A percentile compares a stretch with the other conserved stretches of the same genome.
Evolutionary conservation across 2,113 vertebrate species (phyloP).

Genomic region (Oryzias curvinotus): DNA sequence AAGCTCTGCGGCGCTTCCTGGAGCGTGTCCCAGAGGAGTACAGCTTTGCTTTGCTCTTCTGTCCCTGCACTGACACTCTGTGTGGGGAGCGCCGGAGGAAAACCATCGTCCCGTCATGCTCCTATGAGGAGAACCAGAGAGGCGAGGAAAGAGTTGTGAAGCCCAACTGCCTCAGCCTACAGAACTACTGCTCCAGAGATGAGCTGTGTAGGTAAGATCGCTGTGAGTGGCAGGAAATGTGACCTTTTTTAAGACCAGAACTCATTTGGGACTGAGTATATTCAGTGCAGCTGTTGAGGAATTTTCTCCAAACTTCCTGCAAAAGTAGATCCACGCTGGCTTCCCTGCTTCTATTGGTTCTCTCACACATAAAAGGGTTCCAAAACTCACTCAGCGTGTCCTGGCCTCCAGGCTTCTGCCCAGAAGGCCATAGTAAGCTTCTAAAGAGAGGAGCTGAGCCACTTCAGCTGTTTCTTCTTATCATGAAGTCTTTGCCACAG

Average conservation of each 20-base stretch:
- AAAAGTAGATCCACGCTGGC: no score
- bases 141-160: conserved; percentile 76
- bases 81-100: conserved; percentile 92
- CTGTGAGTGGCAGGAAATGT: no score
- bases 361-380: no score
- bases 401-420: not conserved
- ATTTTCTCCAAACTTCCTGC: no score
- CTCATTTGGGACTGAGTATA: no score
- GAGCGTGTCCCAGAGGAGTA: conserved; percentile 88
- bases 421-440: not conserved
- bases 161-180: conserved; percentile 88
- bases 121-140: conserved; percentile 75
- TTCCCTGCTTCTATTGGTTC: no score
- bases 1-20: conserved; percentile 87
- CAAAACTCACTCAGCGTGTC: not conserved
- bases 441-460: not conserved
- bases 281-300: no score
- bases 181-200: conserved; percentile 84
- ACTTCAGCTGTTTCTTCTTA: not conserved
- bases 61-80: conserved; percentile 85
- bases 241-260: no score
- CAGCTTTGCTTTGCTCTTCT: conserved; percentile 89
- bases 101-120: conserved; percentile 93
- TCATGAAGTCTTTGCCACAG: no score
- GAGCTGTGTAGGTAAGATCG: conserved; percentile 86